Percentiles rank a stretch among this genome's conserved stretches.
phyloP scores from a whole-genome alignment of 2,888 invertebrate species.

The Spilosoma lubricipeda region DNA sequence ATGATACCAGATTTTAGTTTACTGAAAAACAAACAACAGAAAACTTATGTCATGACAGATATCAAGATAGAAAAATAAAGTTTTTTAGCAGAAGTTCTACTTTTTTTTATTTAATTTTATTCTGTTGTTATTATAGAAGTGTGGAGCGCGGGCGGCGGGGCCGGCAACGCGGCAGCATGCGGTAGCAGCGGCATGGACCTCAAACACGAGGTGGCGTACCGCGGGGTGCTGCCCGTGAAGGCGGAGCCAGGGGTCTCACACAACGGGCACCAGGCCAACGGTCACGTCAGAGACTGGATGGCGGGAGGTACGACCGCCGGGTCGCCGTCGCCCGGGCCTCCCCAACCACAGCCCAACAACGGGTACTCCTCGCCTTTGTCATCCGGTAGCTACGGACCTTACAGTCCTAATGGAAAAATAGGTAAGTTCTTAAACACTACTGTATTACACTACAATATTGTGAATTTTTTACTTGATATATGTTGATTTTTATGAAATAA shows the following conservation, averaged over 20 bases:
- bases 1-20: not conserved
- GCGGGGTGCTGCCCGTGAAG: conserved; percentile 83
- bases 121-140: conserved; percentile 70
- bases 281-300: conserved; percentile 84
- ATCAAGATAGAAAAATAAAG: too few relatives aligned
- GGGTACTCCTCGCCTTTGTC: conserved; percentile 95
- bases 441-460: too few relatives aligned
- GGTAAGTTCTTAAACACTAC: conserved; percentile 86
- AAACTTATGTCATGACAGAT: not conserved
- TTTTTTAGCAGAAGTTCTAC: too few relatives aligned
- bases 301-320: conserved; percentile 84
- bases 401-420: conserved; percentile 95
- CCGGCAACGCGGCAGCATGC: conserved; percentile 84
- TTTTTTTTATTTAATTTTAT: too few relatives aligned
- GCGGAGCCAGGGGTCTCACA: conserved; percentile 84
- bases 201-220: conserved; percentile 88
- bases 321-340: conserved; percentile 89
- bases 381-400: conserved; percentile 95
- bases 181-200: conserved; percentile 88
- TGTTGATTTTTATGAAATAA: not conserved
- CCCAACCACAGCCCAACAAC: conserved; percentile 88
- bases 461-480: not conserved
- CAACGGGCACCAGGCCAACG: conserved; percentile 82
- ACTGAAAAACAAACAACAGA: not conserved
- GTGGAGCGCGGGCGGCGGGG: conserved; percentile 84